phyloP scores from a whole-genome alignment of 92 coral and sea anemone species.

The Porites cylindrica region DNA sequence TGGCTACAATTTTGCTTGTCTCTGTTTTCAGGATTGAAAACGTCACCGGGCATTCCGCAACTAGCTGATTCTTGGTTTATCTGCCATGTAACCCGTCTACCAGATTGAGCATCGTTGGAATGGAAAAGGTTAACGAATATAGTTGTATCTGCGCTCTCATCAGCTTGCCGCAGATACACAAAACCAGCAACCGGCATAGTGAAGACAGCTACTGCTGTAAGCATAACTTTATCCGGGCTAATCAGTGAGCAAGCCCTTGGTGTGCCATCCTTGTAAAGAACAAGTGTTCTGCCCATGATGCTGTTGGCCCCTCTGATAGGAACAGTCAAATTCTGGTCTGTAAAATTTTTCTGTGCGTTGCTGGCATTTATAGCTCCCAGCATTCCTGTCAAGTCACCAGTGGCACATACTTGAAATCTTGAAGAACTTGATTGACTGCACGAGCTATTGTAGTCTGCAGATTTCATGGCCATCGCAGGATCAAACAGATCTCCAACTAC shows the following conservation, averaged over 20 bases:
- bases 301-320: conserved; percentile 80
- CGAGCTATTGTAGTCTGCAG: conserved; percentile 42
- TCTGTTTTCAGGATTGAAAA: conserved; percentile 59
- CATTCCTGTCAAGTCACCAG: conserved; percentile 86
- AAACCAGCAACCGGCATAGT: conserved; percentile 89
- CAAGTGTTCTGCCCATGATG: conserved; percentile 85
- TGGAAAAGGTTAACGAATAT: conserved; percentile 79
- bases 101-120: conserved; percentile 53
- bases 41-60: conserved; percentile 44
- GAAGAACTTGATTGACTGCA: conserved; percentile 49
- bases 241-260: conserved; percentile 91
- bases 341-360: conserved; percentile 28
- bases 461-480: conserved; percentile 62
- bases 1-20: conserved; percentile 44
- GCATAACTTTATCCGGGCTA: conserved; percentile 50
- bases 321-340: conserved; percentile 53
- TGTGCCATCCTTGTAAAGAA: conserved; percentile 59
- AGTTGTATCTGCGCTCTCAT: conserved; percentile 58
- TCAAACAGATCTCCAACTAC: conserved; percentile 78
- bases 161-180: conserved; percentile 80
- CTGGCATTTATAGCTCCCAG: conserved; percentile 63
- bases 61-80: conserved; percentile 40
- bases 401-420: conserved; percentile 71
- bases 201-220: conserved; percentile 76
- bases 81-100: conserved; percentile 53